Evolutionary conservation across 2,888 invertebrate species (phyloP), one percentile per base, ranked within the genome.

Genomic region (Phoenoteleia sp.): DNA sequence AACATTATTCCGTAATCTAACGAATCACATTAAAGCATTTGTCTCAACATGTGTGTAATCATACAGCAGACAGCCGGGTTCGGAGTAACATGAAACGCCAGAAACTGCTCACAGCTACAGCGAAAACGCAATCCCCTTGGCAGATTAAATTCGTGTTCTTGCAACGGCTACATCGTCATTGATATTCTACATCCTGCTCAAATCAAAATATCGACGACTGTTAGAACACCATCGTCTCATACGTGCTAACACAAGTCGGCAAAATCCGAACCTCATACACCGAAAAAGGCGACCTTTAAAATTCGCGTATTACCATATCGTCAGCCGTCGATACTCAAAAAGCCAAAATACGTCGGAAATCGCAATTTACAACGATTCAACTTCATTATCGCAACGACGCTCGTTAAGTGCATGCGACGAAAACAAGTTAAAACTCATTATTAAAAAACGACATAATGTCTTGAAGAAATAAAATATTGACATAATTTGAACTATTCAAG

Each of bases 61-160:
- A 79, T 79, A 72, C 69, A 60, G 39, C 45, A 69, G 74, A 67
- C 79, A 67, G 58, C 39, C 29, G 42, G 29, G 23, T 29, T 74
- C 69, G 11, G 60, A 62, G 74, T 74, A 84, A 84, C 79, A 74
- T 62, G 74, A 81, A 84, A 84, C 81, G 84, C 75, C 49, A 82
- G 81, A 79, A 79, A 79, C 62, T 21, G 69, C 74, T 72, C 74
- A 21, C 47, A 69, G 60, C 56, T 79, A 82, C 81, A 82, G 72
- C 75, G 81, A 87, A 84, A 87, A 85, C 80, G 76, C 86, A 87
- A 86, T 87, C 77, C 86, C 77, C 71, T 80, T 80, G 86, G 81
- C 76, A 87, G 85, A 87, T 87, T 87, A 86, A 85, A 85, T 85
- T 80, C 86, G 74, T 86, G 84, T 84, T 87, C 84, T 87, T 86